Base-by-base conservation (phyloP, 2,888 invertebrate genomes). In the Cheilosia variabilis region DNA sequence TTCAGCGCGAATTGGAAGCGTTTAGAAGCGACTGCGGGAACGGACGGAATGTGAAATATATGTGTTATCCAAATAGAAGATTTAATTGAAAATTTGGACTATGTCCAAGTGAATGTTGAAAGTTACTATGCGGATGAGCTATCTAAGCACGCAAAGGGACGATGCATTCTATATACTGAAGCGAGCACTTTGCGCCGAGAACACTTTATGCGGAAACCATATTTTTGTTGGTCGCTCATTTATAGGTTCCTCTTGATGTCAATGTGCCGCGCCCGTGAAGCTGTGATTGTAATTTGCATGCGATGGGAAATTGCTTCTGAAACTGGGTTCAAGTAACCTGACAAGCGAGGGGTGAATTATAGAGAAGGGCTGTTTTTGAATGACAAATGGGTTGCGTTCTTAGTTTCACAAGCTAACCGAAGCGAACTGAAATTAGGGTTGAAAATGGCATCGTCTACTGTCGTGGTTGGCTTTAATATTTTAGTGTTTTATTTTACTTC, bases 81-180 rank as follows among this genome's bases (percentile, higher is more conserved):
- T 60, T 86, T 86, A 86, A 86, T 86, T 86, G 86, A 57, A 81
- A 86, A 72, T 72, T 86, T 86, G 86, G 81, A 81, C 60, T 57
- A 62, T n/a, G 71, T 86, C 86, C 86, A 86, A 81, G n/a, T 65
- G 58, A 86, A 72, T 81, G 86, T 86, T 72, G 47, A 41, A 43
- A 68, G 5, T 53, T 34, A 24, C 6, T 45, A 4, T 27, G 2
- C 22, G 22, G 13, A 52, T 5, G 52, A 37, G 37, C 37, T 37
- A 37, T 37, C 37, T 19, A 17, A 19, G 45, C 15, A 45, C 9
- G 17, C 47, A 47, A 47, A 47, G 47, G 47, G 65, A 13, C 17
- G 27, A 43, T 19, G 47, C 17, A 66, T 53, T 53, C 53, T 27
- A 27, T 27, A 27, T 24, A 66, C 19, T 19, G 31, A 43, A 45